These are phyloP conservation scores for Brachionus sp. DNA, from an alignment of 1,140 invertebrate species.

Conservation along the genomic window DNA sequence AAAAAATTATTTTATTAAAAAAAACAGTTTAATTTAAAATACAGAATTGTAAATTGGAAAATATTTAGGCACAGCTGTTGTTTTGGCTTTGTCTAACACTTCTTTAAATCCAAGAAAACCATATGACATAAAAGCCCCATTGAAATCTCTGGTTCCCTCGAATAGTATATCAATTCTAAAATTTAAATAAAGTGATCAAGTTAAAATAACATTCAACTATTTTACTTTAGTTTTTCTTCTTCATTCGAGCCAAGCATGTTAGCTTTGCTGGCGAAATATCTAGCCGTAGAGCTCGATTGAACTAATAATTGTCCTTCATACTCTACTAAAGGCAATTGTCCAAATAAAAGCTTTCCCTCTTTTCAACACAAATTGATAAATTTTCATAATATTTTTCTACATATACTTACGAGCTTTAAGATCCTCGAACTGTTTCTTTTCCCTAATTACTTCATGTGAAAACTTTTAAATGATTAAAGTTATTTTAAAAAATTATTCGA, in stretches of 20 bases:
- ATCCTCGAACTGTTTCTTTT: neutral
- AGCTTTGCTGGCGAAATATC: conserved; percentile 24
- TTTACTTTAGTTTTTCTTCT: conserved; percentile 7
- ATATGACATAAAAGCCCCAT: conserved; percentile 32
- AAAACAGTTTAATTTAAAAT: neutral
- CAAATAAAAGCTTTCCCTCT: conserved; percentile 45
- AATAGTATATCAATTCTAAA: conserved; percentile 24
- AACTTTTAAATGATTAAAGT: neutral
- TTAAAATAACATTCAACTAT: neutral
- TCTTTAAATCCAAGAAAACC: conserved; percentile 1
- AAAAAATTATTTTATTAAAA: neutral
- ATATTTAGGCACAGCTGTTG: conserved; percentile 1
- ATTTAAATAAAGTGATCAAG: neutral
- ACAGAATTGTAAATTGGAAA: conserved; percentile 15
- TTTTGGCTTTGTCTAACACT: conserved; percentile 8
- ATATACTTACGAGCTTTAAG: neutral
- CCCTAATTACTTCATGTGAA: conserved; percentile 6
- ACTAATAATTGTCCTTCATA: conserved; percentile 47
- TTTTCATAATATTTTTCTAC: neutral
- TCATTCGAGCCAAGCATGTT: neutral
- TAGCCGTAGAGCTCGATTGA: conserved; percentile 47
- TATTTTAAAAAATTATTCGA: neutral
- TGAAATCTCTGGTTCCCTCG: conserved; percentile 23
- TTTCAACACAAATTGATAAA: neutral
- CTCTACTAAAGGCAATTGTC: conserved; percentile 48